Evolutionary conservation across 2,888 invertebrate species (phyloP).

Genomic region (Carcina quercana): DNA sequence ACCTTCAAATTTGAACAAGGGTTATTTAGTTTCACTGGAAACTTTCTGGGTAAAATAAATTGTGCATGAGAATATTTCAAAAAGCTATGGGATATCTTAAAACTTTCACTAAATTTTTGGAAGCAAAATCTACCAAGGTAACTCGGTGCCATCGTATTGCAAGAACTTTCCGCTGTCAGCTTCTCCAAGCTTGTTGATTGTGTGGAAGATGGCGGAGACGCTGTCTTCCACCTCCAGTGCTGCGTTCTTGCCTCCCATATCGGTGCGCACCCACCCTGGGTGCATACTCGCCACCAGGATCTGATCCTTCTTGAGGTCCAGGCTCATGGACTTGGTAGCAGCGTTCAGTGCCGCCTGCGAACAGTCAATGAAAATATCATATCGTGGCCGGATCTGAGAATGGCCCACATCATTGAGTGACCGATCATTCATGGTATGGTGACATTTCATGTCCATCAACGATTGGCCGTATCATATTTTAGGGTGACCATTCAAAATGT

Average conservation of each 20-base stretch:
- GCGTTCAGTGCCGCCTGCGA: conserved; percentile 89
- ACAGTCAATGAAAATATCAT: conserved; percentile 10
- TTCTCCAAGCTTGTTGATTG: conserved; percentile 76
- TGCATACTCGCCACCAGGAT: conserved; percentile 86
- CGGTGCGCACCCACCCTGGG: conserved; percentile 95
- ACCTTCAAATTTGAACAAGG: too few relatives aligned
- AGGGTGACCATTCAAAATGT: too few relatives aligned
- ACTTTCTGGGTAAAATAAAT: too few relatives aligned
- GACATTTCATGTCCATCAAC: too few relatives aligned
- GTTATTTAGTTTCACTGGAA: too few relatives aligned
- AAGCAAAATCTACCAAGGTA: conserved; percentile 79
- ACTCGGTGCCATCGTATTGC: conserved; percentile 82
- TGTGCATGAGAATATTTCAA: too few relatives aligned
- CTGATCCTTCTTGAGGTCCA: conserved; percentile 83
- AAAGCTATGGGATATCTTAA: too few relatives aligned
- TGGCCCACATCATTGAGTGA: too few relatives aligned
- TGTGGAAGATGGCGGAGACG: conserved; percentile 77
- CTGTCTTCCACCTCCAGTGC: conserved; percentile 82
- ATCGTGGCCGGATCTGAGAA: too few relatives aligned
- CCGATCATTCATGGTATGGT: too few relatives aligned
- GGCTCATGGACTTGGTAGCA: conserved; percentile 87
- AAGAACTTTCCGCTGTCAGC: conserved; percentile 84
- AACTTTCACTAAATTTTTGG: too few relatives aligned
- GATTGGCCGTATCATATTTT: too few relatives aligned
- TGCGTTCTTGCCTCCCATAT: conserved; percentile 90